Conservation (phyloP, 2,797 vertebrate species). For the Halcyon leucocephala region DNA sequence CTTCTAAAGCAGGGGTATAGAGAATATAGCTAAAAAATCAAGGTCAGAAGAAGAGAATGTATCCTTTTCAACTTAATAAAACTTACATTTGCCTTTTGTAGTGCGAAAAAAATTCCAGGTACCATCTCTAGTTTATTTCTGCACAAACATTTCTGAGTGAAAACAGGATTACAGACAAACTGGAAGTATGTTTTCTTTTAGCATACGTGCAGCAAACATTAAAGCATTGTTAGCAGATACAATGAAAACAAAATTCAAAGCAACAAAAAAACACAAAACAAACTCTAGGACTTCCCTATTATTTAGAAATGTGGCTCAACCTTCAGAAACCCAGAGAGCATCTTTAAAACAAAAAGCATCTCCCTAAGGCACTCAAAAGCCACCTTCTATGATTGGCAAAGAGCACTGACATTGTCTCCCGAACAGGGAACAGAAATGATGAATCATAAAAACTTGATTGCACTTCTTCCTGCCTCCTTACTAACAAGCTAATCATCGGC, state of each 20-base stretch:
- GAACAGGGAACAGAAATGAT: slow-evolving; percentile 76
- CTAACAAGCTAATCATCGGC: slow-evolving; percentile 74
- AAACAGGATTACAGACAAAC: slow-evolving; percentile 58
- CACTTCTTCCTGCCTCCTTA: slow-evolving; percentile 75
- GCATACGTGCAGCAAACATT: slow-evolving; percentile 45
- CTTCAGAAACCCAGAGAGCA: slow-evolving; percentile 61
- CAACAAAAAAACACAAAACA: slow-evolving; percentile 25
- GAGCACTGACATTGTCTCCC: slow-evolving; percentile 74
- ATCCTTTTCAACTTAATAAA: slow-evolving; percentile 76
- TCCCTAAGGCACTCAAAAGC: slow-evolving; percentile 59
- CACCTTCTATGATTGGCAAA: slow-evolving; percentile 70
- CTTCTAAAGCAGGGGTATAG: slow-evolving; percentile 79
- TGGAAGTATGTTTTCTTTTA: slow-evolving; percentile 48
- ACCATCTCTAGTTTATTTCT: slow-evolving; percentile 66
- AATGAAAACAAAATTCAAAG: neutral
- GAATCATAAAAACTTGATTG: slow-evolving; percentile 79
- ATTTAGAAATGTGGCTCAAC: slow-evolving; percentile 57
- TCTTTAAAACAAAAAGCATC: slow-evolving; percentile 68
- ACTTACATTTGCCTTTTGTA: slow-evolving; percentile 78
- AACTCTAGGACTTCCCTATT: slow-evolving; percentile 56
- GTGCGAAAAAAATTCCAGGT: slow-evolving; percentile 74
- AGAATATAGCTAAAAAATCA: slow-evolving; percentile 89
- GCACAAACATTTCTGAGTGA: slow-evolving; percentile 53
- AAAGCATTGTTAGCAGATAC: slow-evolving; percentile 51
- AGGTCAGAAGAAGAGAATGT: slow-evolving; percentile 79